These are phyloP conservation scores for Lamproptera curius DNA, from an alignment of 2,888 invertebrate species.

Conservation along the genomic window DNA sequence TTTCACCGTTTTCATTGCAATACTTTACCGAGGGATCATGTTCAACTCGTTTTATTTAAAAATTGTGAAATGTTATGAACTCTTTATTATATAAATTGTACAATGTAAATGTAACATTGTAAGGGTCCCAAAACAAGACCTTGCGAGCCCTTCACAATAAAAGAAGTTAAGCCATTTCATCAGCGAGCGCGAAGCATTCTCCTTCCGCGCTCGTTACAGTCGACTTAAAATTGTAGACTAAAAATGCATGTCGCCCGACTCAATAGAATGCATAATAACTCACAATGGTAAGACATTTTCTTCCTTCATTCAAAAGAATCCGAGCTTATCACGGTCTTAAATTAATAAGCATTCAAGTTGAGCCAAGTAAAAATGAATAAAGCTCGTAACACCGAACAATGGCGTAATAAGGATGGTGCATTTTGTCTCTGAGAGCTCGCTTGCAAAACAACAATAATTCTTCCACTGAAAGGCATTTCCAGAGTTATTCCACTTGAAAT, in stretches of 20 bases:
- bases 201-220: conserved; percentile 19
- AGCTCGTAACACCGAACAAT: conserved; percentile 76
- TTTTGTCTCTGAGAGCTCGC: conserved; percentile 75
- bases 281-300: conserved; percentile 72
- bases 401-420: conserved; percentile 76
- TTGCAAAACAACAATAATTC: conserved; percentile 79
- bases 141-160: neutral
- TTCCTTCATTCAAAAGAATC: conserved; percentile 73
- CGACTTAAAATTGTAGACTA: conserved; percentile 27
- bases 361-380: conserved; percentile 79
- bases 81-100: too few species aligned
- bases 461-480: conserved; percentile 76
- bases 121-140: neutral
- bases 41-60: conserved; percentile 1
- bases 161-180: conserved; percentile 2
- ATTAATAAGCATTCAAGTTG: conserved; percentile 78
- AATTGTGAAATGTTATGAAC: neutral
- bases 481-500: conserved; percentile 79
- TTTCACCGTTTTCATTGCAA: conserved; percentile 31
- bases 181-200: conserved; percentile 12
- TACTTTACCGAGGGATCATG: conserved; percentile 8
- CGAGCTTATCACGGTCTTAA: conserved; percentile 76
- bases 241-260: conserved; percentile 37
- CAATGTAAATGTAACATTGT: too few species aligned
- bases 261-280: conserved; percentile 70